These are phyloP conservation scores for Nasonovia ribisnigri DNA, from an alignment of 2,888 invertebrate species.

Conservation along the genomic window DNA sequence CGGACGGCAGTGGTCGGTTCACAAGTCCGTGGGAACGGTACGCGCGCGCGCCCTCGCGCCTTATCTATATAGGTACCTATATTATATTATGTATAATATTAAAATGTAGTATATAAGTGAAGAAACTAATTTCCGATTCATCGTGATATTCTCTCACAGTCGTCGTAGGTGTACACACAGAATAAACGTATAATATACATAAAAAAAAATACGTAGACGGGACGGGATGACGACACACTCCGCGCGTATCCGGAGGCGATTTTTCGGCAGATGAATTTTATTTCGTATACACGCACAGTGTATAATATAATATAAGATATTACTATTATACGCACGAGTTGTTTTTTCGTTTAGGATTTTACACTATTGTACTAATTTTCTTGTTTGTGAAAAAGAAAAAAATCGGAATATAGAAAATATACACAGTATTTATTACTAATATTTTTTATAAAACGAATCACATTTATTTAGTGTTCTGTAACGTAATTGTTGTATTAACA, in stretches of 20 bases:
- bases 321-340: not conserved
- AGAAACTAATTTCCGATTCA: slow-evolving; percentile 58
- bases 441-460: no score
- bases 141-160: slow-evolving; percentile 47
- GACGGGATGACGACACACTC: not conserved
- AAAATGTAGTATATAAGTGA: slow-evolving; percentile 19
- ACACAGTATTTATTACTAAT: not conserved
- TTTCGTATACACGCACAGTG: not conserved
- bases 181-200: not conserved
- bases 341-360: not conserved
- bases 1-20: slow-evolving; percentile 30
- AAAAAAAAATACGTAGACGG: not conserved
- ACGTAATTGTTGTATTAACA: not conserved
- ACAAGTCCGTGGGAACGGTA: slow-evolving; percentile 60
- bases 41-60: no score
- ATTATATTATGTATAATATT: not conserved
- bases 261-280: slow-evolving; percentile 1
- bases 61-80: slow-evolving; percentile 2
- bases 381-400: not conserved
- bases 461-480: no score
- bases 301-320: not conserved
- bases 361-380: not conserved
- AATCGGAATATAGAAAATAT: not conserved
- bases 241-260: slow-evolving; percentile 18
- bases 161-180: not conserved